A percentile compares a stretch with the other conserved stretches of the same genome.
Conservation (phyloP, 2,888 invertebrate species). For the Melikaiella ostensackeni region DNA sequence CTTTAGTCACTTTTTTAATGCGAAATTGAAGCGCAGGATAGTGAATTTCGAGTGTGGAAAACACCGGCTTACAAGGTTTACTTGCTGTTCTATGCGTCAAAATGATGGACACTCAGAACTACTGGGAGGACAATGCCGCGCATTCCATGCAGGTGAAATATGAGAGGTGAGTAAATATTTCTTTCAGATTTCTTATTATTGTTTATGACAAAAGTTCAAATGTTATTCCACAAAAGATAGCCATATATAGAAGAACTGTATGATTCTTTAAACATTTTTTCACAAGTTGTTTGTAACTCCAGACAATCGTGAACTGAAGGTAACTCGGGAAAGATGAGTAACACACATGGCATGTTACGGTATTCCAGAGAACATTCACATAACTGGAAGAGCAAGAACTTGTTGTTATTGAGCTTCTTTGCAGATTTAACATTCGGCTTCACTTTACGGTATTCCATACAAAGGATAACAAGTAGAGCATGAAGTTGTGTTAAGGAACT, state of each 20-base stretch:
- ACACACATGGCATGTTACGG: not conserved
- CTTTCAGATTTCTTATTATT: not conserved
- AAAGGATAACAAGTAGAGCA: too few species aligned
- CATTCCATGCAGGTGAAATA: slow-evolving; percentile 79
- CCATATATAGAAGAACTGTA: too few species aligned
- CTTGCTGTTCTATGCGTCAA: slow-evolving; percentile 69
- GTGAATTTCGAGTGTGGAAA: not conserved
- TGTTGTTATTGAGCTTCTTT: not conserved
- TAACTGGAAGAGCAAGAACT: not conserved
- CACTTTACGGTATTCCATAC: too few species aligned
- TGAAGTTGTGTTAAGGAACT: too few species aligned
- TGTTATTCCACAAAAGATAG: too few species aligned
- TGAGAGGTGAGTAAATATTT: slow-evolving; percentile 77
- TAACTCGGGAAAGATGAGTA: not conserved
- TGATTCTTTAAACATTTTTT: too few species aligned
- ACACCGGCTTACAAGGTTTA: not conserved
- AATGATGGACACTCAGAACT: slow-evolving; percentile 78
- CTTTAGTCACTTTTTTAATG: not conserved
- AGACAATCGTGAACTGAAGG: not conserved
- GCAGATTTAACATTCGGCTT: not conserved
- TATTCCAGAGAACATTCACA: not conserved
- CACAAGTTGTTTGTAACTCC: not conserved
- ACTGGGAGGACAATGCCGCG: slow-evolving; percentile 79
- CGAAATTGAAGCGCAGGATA: not conserved
- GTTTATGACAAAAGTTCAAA: not conserved